Evolutionary conservation across 92 coral and sea anemone species (phyloP).

Genomic region (Porites evermanni): DNA sequence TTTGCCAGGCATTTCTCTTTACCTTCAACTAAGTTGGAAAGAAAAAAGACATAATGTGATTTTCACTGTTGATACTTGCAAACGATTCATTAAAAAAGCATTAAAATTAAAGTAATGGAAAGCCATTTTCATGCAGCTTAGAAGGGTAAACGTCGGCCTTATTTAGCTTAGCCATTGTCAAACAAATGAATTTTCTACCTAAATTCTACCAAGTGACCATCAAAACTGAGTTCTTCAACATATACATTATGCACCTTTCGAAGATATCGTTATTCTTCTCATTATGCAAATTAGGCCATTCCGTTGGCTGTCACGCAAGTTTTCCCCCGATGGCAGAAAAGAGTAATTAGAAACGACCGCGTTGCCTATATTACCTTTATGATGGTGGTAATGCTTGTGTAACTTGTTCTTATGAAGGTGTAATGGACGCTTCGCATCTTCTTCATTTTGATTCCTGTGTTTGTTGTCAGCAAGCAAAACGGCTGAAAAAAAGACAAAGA

Average conservation of each 20-base stretch:
- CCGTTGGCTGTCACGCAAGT: too few species aligned
- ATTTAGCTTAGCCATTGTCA: neutral
- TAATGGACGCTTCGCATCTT: constrained; percentile 3
- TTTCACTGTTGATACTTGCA: too few species aligned
- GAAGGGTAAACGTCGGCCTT: neutral
- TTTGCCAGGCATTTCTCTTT: constrained; percentile 55
- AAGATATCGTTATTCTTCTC: too few species aligned
- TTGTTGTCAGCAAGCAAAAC: neutral
- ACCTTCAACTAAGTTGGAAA: neutral
- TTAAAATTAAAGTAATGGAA: too few species aligned
- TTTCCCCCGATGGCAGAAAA: neutral
- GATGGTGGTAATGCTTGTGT: constrained; percentile 40
- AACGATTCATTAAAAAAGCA: too few species aligned
- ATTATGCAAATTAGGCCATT: too few species aligned
- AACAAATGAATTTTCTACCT: too few species aligned
- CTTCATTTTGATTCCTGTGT: neutral
- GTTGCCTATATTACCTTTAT: constrained; percentile 6
- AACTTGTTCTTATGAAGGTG: constrained; percentile 24
- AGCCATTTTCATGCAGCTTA: too few species aligned
- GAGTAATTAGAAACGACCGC: neutral
- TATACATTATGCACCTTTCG: too few species aligned
- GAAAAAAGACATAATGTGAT: neutral
- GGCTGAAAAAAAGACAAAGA: neutral
- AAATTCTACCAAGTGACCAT: neutral
- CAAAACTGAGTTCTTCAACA: too few species aligned